Percentiles rank a stretch among this genome's conserved stretches.
phyloP scores from a whole-genome alignment of 1,140 invertebrate species.

The fruit fly (Drosophila melanogaster) region DNA sequence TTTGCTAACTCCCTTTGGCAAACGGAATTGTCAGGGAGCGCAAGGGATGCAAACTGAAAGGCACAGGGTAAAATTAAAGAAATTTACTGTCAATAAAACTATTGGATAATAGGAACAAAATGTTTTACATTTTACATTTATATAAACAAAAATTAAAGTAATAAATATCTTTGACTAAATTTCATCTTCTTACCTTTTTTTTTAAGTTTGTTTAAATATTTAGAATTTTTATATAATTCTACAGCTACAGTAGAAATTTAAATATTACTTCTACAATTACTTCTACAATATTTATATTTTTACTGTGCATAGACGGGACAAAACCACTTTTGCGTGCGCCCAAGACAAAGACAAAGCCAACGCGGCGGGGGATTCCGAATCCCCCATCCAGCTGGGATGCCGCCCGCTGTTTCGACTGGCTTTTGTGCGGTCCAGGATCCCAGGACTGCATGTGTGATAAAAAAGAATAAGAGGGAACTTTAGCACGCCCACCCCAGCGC shows the following conservation, averaged over 20 bases:
- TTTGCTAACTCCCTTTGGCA: constrained; percentile 21
- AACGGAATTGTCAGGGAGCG: constrained; percentile 1
- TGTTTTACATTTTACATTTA: too few relatives aligned
- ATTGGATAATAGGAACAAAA: too few relatives aligned
- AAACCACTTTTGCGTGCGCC: constrained; percentile 40
- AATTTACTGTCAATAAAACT: neutral
- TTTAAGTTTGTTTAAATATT: too few relatives aligned
- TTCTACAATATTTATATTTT: constrained; percentile 14
- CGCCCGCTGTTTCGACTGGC: constrained; percentile 27
- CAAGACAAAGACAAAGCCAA: constrained; percentile 40
- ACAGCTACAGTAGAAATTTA: too few relatives aligned
- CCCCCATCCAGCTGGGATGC: constrained; percentile 31
- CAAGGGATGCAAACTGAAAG: neutral
- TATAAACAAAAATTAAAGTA: too few relatives aligned
- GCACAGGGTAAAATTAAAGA: constrained; percentile 2
- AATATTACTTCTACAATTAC: too few relatives aligned
- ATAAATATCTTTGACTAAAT: too few relatives aligned
- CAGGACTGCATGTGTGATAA: constrained; percentile 68
- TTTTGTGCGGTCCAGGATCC: constrained; percentile 55
- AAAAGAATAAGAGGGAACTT: constrained; percentile 36
- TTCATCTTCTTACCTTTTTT: too few relatives aligned
- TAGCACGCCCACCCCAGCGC: constrained; percentile 7
- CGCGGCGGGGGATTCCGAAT: constrained; percentile 11
- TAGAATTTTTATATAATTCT: too few relatives aligned
- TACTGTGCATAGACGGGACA: constrained; percentile 18